These are phyloP conservation scores for Melikaiella ostensackeni DNA, from an alignment of 2,888 invertebrate genomes.

Conservation along the genomic window DNA sequence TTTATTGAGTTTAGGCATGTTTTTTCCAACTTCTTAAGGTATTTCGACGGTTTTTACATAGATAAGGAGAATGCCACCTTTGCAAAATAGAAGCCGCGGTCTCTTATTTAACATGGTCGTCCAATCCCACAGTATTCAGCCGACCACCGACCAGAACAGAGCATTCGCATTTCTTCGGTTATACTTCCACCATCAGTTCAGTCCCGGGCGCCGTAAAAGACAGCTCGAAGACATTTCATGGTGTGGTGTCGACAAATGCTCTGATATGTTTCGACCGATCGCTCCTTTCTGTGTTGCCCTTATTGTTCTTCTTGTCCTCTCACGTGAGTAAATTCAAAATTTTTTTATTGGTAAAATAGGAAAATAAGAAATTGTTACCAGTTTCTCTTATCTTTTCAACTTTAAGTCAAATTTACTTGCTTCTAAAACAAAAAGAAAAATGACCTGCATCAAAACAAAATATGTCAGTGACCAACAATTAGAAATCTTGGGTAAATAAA, in stretches of 20 bases:
- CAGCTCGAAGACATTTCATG: neutral
- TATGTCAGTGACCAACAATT: neutral
- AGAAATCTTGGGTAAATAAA: too few relatives aligned
- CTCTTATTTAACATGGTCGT: constrained; percentile 12
- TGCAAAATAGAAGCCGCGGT: neutral
- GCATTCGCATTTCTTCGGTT: constrained; percentile 5
- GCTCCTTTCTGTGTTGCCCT: neutral
- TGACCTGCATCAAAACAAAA: neutral
- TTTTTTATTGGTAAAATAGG: neutral
- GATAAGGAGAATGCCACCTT: neutral
- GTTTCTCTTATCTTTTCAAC: neutral
- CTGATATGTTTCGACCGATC: neutral
- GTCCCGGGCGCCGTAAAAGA: neutral
- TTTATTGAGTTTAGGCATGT: neutral
- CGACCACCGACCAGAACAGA: constrained; percentile 2
- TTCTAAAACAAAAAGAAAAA: neutral
- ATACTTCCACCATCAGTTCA: constrained; percentile 14
- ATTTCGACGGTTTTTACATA: neutral
- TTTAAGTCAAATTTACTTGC: neutral
- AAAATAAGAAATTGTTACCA: neutral
- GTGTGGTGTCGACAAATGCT: neutral
- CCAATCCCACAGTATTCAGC: neutral
- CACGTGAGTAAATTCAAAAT: constrained; percentile 1
- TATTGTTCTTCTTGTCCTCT: neutral
- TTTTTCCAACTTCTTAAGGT: neutral